phyloP scores from a whole-genome alignment of 2,113 vertebrate genomes.

The Alligator sinensis region DNA sequence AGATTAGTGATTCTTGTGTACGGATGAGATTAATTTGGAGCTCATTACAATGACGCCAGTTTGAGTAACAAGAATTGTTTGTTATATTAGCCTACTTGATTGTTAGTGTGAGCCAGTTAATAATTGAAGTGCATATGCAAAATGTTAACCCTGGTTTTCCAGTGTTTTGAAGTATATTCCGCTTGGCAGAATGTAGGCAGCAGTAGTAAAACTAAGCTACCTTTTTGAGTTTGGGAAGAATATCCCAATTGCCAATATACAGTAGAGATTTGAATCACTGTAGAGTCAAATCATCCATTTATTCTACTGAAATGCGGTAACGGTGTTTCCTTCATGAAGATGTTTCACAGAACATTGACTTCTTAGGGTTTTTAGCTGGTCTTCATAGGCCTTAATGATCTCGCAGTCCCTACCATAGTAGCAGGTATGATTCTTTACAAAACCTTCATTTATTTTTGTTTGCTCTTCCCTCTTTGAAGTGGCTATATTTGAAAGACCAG shows the following conservation, averaged over 20 bases:
- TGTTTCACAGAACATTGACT: not conserved
- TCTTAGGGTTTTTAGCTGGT: slow-evolving; percentile 16
- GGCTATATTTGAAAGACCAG: not conserved
- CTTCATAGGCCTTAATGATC: slow-evolving; percentile 7
- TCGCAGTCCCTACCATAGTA: not conserved
- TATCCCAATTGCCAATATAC: not conserved
- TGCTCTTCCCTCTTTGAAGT: not conserved
- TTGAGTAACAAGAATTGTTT: slow-evolving; percentile 72
- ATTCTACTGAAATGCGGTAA: not conserved
- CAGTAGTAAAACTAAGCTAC: not conserved
- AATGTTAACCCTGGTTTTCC: slow-evolving; percentile 53
- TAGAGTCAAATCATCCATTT: slow-evolving; percentile 8
- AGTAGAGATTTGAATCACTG: not conserved
- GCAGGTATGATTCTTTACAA: not conserved
- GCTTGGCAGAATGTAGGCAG: not conserved
- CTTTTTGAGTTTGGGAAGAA: not conserved
- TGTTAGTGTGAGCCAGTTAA: slow-evolving; percentile 62
- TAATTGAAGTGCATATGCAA: slow-evolving; percentile 46
- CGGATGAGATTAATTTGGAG: slow-evolving; percentile 73
- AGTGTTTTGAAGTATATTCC: slow-evolving; percentile 2
- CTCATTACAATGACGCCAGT: slow-evolving; percentile 69
- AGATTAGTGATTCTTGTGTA: slow-evolving; percentile 64
- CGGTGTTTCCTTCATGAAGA: not conserved
- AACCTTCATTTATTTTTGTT: not conserved
- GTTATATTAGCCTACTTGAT: slow-evolving; percentile 65